Evolutionary conservation across 1,140 invertebrate genomes (phyloP), one percentile per base, ranked within the genome.

Genomic region (Ceratoteleas bidentatus): DNA sequence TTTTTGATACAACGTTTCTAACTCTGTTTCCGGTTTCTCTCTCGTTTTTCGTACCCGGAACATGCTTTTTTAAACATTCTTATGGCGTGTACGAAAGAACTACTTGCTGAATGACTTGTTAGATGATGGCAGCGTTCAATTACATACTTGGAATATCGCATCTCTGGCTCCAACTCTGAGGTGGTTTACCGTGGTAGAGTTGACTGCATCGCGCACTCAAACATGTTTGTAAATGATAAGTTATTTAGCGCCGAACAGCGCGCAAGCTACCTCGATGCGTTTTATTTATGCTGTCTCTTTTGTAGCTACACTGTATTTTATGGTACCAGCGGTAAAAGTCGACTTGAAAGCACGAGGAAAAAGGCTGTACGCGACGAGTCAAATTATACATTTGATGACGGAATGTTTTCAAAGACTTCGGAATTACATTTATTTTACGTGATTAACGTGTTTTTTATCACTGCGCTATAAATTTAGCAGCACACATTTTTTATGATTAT

Each of bases 301-400:
- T 76, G 66, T 70, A 76, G 52, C 72, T 53, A 38, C 36, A 61
- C 61, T 64, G 68, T 72, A 66, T 56, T 76, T 82, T 68, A 77
- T 77, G 52, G 47, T 60, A 68, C 50, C 47, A 75, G 47, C 52
- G 38, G 54, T 66, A 72, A 69, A 75, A 70, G 60, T 57, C 57
- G 57, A 70, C 60, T 74, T 54, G 45, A 64, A 74, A 64, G 65
- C 58, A 62, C 56, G 24, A 64, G 62, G 38, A 75, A 81, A 75
- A 75, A 74, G 77, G 36, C 58, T 33, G 64, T 45, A 57, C 32
- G 60, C 77, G 64, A 57, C 52, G 69, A 62, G 70, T 64, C 77
- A 80, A 81, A 81, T 81, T 81, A 81, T 68, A 81, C 65, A 81
- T 74, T 74, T 81, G 65, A 75, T 56, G 70, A 81, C 53, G 65